Percentiles rank a stretch among this genome's conserved stretches.
phyloP scores from a whole-genome alignment of 1,140 invertebrate species.

The Micrasema longulum region DNA sequence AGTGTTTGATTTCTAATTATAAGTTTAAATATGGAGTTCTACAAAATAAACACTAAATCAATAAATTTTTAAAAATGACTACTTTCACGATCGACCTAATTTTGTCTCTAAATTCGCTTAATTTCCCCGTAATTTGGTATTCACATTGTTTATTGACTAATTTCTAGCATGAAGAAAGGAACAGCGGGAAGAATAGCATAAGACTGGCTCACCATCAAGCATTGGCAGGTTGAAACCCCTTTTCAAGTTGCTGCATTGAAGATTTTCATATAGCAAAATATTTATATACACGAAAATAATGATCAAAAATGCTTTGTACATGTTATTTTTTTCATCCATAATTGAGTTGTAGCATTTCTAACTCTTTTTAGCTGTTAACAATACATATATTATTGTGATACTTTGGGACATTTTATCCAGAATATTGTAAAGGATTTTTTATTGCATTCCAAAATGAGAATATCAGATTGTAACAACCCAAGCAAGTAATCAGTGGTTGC shows the following conservation, averaged over 20 bases:
- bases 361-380: conserved; percentile 45
- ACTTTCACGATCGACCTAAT: too few species aligned
- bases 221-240: conserved; percentile 52
- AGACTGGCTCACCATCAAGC: conserved; percentile 55
- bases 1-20: too few species aligned
- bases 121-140: too few species aligned
- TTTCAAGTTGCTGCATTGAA: conserved; percentile 53
- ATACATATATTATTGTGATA: conserved; percentile 51
- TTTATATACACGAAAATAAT: conserved; percentile 51
- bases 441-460: conserved; percentile 52
- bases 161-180: conserved; percentile 43
- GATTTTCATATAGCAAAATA: conserved; percentile 47
- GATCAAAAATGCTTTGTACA: conserved; percentile 54
- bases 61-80: too few species aligned
- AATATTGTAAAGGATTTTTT: conserved; percentile 44
- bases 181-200: conserved; percentile 51
- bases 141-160: too few species aligned
- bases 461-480: neutral
- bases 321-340: conserved; percentile 53
- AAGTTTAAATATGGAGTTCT: too few species aligned
- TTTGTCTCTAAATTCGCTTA: too few species aligned
- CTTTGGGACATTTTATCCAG: conserved; percentile 47
- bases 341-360: conserved; percentile 42
- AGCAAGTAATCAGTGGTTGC: neutral
- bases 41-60: too few species aligned